Percentiles rank a stretch among this genome's conserved stretches.
phyloP scores from a whole-genome alignment of 2,888 invertebrate species.

The Hanleya hanleyi region DNA sequence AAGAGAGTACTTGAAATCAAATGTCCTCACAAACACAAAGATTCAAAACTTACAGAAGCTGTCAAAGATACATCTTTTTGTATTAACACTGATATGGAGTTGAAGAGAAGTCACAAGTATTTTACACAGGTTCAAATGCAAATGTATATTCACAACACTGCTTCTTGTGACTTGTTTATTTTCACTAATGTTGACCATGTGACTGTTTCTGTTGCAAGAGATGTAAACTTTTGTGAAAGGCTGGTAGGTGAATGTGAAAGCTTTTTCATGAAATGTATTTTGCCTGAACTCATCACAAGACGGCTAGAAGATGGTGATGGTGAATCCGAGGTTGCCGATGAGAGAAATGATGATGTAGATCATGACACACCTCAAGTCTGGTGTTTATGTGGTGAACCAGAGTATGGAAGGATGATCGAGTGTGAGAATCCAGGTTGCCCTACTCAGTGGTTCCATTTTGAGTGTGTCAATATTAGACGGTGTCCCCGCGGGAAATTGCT shows the following conservation, averaged over 20 bases:
- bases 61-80: constrained; percentile 2
- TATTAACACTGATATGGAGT: constrained; percentile 3
- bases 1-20: background rate
- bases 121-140: constrained; percentile 28
- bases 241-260: background rate
- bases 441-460: too few relatives aligned
- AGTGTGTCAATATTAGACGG: constrained; percentile 24
- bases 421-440: too few relatives aligned
- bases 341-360: background rate
- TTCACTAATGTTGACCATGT: too few relatives aligned
- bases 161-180: constrained; percentile 10
- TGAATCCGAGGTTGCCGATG: background rate
- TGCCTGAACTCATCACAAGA: background rate
- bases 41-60: constrained; percentile 12
- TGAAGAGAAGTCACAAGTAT: constrained; percentile 18
- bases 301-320: background rate
- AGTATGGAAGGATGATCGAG: constrained; percentile 31
- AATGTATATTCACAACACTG: too few relatives aligned
- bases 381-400: too few relatives aligned
- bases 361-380: too few relatives aligned
- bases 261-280: background rate
- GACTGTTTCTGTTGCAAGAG: too few relatives aligned
- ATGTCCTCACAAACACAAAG: background rate
- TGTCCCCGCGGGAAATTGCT: constrained; percentile 14
- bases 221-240: too few relatives aligned